Conservation (phyloP, 2,888 invertebrate species). For the Eilema caniola region DNA sequence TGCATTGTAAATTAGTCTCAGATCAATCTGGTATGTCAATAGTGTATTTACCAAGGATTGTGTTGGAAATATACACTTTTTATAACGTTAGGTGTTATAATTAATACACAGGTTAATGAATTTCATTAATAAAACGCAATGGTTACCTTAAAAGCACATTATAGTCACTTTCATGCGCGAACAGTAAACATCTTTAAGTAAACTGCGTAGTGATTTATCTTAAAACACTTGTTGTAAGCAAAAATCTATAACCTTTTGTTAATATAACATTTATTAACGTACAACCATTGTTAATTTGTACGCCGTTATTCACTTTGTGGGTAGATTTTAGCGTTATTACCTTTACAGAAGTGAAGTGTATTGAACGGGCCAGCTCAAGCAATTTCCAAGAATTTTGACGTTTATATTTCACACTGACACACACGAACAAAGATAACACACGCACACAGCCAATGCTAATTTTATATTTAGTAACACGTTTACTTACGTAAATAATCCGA, state of each 20-base stretch:
- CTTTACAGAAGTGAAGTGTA: slow-evolving; percentile 37
- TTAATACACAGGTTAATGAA: not conserved
- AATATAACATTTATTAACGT: not conserved
- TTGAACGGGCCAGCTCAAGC: slow-evolving; percentile 58
- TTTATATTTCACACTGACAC: slow-evolving; percentile 58
- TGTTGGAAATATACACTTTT: not conserved
- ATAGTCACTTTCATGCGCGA: not conserved
- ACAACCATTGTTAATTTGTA: not conserved
- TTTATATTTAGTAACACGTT: slow-evolving; percentile 73
- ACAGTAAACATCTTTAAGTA: not conserved
- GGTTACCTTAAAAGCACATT: slow-evolving; percentile 10
- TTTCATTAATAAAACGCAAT: not conserved
- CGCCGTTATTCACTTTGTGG: slow-evolving; percentile 21
- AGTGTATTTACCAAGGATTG: not conserved
- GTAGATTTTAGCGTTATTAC: slow-evolving; percentile 31
- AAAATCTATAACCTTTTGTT: slow-evolving; percentile 37
- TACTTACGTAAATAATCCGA: slow-evolving; percentile 42
- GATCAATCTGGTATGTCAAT: not conserved
- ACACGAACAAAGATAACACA: slow-evolving; percentile 56
- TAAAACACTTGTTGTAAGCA: slow-evolving; percentile 2
- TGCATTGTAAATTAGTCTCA: not conserved
- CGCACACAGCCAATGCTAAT: slow-evolving; percentile 61
- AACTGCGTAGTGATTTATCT: not conserved
- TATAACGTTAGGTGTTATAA: not conserved
- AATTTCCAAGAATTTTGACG: slow-evolving; percentile 79